These are phyloP conservation scores for Oryzias dopingdopingensis DNA, from an alignment of 2,797 vertebrate genomes.

Conservation along the genomic window DNA sequence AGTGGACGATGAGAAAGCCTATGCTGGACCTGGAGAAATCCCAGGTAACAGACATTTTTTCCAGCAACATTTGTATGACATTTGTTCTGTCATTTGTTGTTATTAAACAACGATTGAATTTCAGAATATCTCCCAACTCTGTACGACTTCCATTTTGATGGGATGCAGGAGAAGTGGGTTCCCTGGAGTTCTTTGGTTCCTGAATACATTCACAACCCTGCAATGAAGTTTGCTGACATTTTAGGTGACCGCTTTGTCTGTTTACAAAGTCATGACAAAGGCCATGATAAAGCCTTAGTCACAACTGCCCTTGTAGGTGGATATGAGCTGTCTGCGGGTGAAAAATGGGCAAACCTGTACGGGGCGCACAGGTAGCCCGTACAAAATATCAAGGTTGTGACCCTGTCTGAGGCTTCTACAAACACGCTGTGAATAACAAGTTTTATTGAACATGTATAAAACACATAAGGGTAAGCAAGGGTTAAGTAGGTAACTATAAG, in stretches of 20 bases:
- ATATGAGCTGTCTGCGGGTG: too few relatives aligned
- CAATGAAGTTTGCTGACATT: constrained; percentile 87
- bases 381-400: too few relatives aligned
- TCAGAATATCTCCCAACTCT: constrained; percentile 89
- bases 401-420: too few relatives aligned
- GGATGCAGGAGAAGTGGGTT: constrained; percentile 79
- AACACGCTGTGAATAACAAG: too few relatives aligned
- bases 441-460: too few relatives aligned
- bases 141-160: constrained; percentile 94
- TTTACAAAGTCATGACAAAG: neutral
- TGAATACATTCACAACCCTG: constrained; percentile 81
- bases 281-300: too few relatives aligned
- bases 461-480: too few relatives aligned
- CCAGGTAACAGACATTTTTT: constrained; percentile 78
- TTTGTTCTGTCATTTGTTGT: neutral
- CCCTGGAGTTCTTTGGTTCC: constrained; percentile 87
- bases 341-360: too few relatives aligned
- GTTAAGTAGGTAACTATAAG: too few relatives aligned
- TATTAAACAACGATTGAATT: constrained; percentile 14
- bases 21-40: constrained; percentile 85
- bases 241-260: constrained; percentile 78
- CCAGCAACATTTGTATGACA: too few relatives aligned
- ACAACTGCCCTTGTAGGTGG: too few relatives aligned
- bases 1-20: constrained; percentile 64
- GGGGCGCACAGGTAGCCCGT: too few relatives aligned